Evolutionary conservation across 1,140 invertebrate genomes (phyloP).

Genomic region (Leptonema lineaticorne): DNA sequence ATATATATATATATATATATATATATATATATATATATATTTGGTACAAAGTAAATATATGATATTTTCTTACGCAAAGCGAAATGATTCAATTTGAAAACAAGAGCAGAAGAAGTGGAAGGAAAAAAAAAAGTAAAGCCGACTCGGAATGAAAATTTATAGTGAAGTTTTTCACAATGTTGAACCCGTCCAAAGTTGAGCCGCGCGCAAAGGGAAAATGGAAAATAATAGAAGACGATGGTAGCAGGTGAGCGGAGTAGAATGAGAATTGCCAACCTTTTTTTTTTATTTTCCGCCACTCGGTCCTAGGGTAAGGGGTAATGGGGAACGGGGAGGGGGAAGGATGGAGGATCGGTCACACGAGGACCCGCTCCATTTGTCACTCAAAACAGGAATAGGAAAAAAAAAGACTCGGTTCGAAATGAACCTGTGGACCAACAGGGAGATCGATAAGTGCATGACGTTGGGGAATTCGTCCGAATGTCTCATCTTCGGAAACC

Average conservation of each 20-base stretch:
- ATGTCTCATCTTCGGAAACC: no score
- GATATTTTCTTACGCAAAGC: no score
- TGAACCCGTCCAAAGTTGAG: background rate
- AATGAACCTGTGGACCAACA: slow-evolving; percentile 22
- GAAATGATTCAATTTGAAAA: no score
- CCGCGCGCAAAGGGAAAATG: slow-evolving; percentile 24
- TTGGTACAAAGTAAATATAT: background rate
- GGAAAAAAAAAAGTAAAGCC: no score
- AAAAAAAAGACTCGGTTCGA: slow-evolving; percentile 7
- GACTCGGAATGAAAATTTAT: no score
- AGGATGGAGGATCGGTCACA: slow-evolving; percentile 28
- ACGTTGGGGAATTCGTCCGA: background rate
- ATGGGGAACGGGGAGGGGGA: no score
- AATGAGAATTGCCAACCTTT: slow-evolving; percentile 41
- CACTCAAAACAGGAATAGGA: slow-evolving; percentile 7
- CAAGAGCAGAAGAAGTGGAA: no score
- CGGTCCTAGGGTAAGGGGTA: no score
- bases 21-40: background rate
- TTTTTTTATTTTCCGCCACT: slow-evolving; percentile 41
- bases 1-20: background rate
- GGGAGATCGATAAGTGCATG: slow-evolving; percentile 24
- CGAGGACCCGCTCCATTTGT: slow-evolving; percentile 21
- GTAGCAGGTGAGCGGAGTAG: slow-evolving; percentile 40
- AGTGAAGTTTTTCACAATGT: background rate
- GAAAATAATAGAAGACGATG: slow-evolving; percentile 38